Base-by-base conservation (phyloP, 2,888 invertebrate species). In the Pollenia griseotomentosa region DNA sequence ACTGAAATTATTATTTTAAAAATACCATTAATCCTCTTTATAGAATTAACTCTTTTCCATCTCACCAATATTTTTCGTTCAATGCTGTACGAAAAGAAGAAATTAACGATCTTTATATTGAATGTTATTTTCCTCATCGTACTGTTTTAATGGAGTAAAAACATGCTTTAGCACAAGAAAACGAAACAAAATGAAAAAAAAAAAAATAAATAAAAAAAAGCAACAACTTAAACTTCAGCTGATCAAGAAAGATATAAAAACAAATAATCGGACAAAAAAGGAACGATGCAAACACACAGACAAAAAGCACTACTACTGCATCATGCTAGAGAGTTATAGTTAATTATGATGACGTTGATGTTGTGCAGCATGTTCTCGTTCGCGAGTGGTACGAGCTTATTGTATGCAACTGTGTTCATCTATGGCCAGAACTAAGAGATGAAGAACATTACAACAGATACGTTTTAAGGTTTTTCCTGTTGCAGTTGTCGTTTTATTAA, bases 291-390 rank as follows among this genome's bases (percentile, higher is more conserved):
- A 61, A 75, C 66, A 57, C 44, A 79, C 42, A 73, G 44, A 55
- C 65, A 6, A 44, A 65, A 68, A 74, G 55, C 73, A 70, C 55
- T 63, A 70, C 55, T 63, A 77, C 66, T 77, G 79, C 61, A 73
- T 77, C 81, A 84, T 80, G 81, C 84, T 63, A 74, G 51, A 74
- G 51, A 84, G 61, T 61, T 81, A 55, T 68, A 83, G 84, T 87
- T 87, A 87, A 87, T 87, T 78, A 87, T 81, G 84, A 87, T 84
- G 84, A 84, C 87, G 87, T 82, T 84, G 81, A 82, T 74, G 77
- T 74, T 80, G 53, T 66, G 55, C 57, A 63, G 73, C 81, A 66
- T 82, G 73, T 83, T 77, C 61, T 81, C 51, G 75, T 74, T 23
- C 14, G 48, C 53, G 75, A 83, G 61, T 70, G 74, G 40, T 59